Evolutionary conservation across 2,113 vertebrate species (phyloP).

Genomic region (Mormyrus lacerda): DNA sequence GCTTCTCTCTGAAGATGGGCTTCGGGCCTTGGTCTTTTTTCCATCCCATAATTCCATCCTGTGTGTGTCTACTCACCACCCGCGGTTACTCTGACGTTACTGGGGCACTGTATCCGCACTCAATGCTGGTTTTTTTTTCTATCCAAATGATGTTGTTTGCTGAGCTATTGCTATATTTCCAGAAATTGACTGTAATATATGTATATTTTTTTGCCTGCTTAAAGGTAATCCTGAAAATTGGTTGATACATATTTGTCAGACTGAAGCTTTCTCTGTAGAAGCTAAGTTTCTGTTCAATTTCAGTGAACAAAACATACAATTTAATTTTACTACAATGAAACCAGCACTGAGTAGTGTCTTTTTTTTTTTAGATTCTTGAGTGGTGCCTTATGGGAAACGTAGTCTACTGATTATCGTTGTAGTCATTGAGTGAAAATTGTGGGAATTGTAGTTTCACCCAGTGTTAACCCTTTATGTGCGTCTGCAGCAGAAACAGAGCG

Average conservation of each 20-base stretch:
- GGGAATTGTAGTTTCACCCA: background rate
- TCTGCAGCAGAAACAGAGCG: conserved; percentile 81
- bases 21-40: background rate
- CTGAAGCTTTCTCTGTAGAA: background rate
- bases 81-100: background rate
- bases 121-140: background rate
- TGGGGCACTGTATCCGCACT: background rate
- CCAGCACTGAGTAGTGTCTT: background rate
- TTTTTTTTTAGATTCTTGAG: background rate
- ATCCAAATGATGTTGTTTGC: background rate
- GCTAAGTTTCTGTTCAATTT: background rate
- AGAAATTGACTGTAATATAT: background rate
- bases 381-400: background rate
- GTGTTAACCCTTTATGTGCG: background rate
- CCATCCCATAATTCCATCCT: background rate
- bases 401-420: background rate
- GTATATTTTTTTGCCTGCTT: background rate
- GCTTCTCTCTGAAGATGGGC: background rate
- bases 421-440: background rate
- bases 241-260: background rate
- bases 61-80: background rate
- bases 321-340: background rate
- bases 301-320: background rate
- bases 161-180: background rate
- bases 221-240: background rate